phyloP scores from a whole-genome alignment of 2,888 invertebrate genomes.

The Nephrotoma guestfalica region DNA sequence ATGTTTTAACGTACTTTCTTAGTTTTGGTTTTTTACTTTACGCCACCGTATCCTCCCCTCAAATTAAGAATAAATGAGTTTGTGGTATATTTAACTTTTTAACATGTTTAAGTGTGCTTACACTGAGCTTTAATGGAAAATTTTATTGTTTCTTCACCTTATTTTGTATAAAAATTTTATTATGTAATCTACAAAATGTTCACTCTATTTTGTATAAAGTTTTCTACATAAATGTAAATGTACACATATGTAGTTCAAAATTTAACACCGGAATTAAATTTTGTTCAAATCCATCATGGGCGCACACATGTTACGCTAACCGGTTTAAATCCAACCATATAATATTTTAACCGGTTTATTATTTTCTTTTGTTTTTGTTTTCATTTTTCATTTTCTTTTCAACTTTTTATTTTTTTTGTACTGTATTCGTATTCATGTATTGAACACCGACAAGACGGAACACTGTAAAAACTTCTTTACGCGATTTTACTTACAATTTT shows the following conservation, averaged over 20 bases:
- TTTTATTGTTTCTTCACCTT: too few species aligned
- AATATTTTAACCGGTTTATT: not conserved
- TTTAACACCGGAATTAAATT: not conserved
- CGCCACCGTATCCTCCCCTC: too few species aligned
- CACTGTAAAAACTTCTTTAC: not conserved
- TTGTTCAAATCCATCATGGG: not conserved
- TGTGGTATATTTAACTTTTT: too few species aligned
- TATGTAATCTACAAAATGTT: too few species aligned
- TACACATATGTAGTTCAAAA: not conserved
- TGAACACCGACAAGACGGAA: not conserved
- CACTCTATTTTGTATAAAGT: not conserved
- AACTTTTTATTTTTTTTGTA: not conserved
- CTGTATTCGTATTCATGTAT: not conserved
- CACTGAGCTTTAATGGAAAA: too few species aligned
- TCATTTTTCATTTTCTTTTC: not conserved
- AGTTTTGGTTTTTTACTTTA: too few species aligned
- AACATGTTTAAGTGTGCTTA: too few species aligned
- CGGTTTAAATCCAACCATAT: not conserved
- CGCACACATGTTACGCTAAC: not conserved
- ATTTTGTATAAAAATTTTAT: too few species aligned
- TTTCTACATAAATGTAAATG: not conserved
- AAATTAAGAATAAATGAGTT: too few species aligned
- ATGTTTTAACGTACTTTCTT: too few species aligned
- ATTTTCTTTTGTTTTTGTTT: constrained; percentile 2
- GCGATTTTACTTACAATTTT: not conserved